Conservation (phyloP, 2,888 invertebrate genomes). For the Dasypolia templi region DNA sequence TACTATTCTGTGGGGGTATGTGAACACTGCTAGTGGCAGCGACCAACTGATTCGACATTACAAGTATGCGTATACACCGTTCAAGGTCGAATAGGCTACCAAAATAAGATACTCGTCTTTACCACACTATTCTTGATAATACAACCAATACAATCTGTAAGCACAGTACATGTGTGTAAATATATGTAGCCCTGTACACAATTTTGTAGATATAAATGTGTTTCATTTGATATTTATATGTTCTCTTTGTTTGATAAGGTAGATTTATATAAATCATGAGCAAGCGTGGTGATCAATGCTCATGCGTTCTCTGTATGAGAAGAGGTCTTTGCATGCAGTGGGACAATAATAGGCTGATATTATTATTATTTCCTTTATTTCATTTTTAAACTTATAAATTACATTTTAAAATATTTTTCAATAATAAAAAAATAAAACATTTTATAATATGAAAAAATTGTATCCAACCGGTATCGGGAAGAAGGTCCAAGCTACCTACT, state of each 20-base stretch:
- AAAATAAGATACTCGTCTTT: background rate
- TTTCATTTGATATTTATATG: background rate
- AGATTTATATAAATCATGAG: background rate
- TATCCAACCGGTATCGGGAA: too few relatives aligned
- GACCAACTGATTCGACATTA: constrained; percentile 26
- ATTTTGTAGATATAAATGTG: background rate
- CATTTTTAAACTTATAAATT: too few relatives aligned
- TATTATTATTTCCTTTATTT: too few relatives aligned
- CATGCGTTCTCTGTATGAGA: too few relatives aligned
- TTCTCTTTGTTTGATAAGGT: background rate
- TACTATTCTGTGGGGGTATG: background rate
- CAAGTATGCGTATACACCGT: background rate
- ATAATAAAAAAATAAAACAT: too few relatives aligned
- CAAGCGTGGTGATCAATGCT: too few relatives aligned
- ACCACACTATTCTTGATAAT: background rate
- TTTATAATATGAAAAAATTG: too few relatives aligned
- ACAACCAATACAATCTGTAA: background rate
- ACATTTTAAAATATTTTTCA: too few relatives aligned
- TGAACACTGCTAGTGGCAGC: background rate
- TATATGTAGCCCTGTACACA: background rate
- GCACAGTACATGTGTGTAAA: too few relatives aligned
- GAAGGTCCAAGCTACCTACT: too few relatives aligned
- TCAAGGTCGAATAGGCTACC: constrained; percentile 8
- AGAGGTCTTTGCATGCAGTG: too few relatives aligned
- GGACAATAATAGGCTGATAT: too few relatives aligned